Conservation (phyloP, 1,140 invertebrate genomes). For the Spodoptera frugiperda region DNA sequence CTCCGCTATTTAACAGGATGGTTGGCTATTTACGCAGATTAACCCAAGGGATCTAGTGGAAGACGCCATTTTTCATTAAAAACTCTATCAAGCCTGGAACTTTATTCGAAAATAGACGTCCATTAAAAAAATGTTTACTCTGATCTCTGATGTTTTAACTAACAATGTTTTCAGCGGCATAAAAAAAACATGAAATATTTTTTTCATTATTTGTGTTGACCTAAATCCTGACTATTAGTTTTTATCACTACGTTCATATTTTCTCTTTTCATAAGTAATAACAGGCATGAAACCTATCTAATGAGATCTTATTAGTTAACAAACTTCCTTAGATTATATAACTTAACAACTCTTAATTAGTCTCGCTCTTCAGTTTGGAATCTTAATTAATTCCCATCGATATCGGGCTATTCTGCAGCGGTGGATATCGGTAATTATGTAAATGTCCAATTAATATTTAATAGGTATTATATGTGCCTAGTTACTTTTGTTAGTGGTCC, state of each 20-base stretch:
- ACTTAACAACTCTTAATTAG: conserved; percentile 34
- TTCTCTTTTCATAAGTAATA: too few species aligned
- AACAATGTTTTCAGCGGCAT: conserved; percentile 1
- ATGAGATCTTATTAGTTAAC: conserved; percentile 6
- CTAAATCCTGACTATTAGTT: too few species aligned
- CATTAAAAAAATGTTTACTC: conserved; percentile 4
- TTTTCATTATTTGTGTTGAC: background rate
- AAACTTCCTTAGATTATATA: conserved; percentile 25
- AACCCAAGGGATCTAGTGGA: conserved; percentile 51
- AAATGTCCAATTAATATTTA: conserved; percentile 40
- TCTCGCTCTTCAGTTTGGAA: conserved; percentile 15
- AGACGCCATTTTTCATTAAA: conserved; percentile 56
- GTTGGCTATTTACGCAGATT: conserved; percentile 56
- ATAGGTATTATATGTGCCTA: conserved; percentile 15
- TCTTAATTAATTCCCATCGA: conserved; percentile 29
- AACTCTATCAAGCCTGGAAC: conserved; percentile 43
- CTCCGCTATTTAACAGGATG: conserved; percentile 60
- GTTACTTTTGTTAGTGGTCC: conserved; percentile 35
- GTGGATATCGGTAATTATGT: conserved; percentile 35
- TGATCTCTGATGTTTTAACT: conserved; percentile 6
- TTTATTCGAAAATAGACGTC: conserved; percentile 30
- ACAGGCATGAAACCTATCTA: background rate
- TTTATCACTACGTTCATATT: background rate
- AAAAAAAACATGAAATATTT: background rate
- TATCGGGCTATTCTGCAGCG: conserved; percentile 13